Percentiles rank a stretch among this genome's conserved stretches.
Evolutionary conservation across 2,797 vertebrate genomes (phyloP).

Genomic region (Acipenser ruthenus): DNA sequence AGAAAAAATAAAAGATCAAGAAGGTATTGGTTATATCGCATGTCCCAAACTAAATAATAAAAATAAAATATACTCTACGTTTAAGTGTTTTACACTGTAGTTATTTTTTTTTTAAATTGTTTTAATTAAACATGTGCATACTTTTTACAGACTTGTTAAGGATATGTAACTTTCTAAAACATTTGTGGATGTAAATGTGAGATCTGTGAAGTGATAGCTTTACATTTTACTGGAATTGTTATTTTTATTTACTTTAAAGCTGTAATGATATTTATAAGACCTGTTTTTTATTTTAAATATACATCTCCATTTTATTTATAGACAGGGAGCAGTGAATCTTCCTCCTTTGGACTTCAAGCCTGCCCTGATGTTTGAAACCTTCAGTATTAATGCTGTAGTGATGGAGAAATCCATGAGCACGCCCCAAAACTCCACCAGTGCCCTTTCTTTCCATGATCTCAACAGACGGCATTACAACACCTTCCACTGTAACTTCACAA

Average conservation of each 20-base stretch:
- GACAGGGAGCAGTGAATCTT: slow-evolving; percentile 82
- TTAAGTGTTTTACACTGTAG: too few species aligned
- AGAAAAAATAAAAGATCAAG: slow-evolving; percentile 82
- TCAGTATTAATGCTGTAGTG: slow-evolving; percentile 88
- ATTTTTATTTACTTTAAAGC: not conserved
- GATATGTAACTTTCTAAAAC: too few species aligned
- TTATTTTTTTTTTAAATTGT: too few species aligned
- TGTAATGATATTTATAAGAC: slow-evolving; percentile 7
- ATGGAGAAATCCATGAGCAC: slow-evolving; percentile 86
- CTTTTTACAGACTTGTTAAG: too few species aligned
- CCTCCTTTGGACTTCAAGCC: slow-evolving; percentile 92
- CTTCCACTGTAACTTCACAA: slow-evolving; percentile 93
- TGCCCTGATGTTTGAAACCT: slow-evolving; percentile 90
- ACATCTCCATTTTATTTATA: slow-evolving; percentile 33
- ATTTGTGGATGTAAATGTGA: too few species aligned
- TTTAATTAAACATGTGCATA: too few species aligned
- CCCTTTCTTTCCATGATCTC: slow-evolving; percentile 90
- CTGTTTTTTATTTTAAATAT: not conserved
- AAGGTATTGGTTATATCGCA: slow-evolving; percentile 53
- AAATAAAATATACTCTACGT: too few species aligned
- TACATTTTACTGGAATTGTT: not conserved
- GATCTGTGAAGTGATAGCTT: too few species aligned
- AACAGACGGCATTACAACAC: slow-evolving; percentile 90
- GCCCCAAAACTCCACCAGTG: slow-evolving; percentile 67
- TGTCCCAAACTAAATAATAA: too few species aligned